Base-by-base conservation (phyloP, 2,888 invertebrate species). In the Acronicta aceris region DNA sequence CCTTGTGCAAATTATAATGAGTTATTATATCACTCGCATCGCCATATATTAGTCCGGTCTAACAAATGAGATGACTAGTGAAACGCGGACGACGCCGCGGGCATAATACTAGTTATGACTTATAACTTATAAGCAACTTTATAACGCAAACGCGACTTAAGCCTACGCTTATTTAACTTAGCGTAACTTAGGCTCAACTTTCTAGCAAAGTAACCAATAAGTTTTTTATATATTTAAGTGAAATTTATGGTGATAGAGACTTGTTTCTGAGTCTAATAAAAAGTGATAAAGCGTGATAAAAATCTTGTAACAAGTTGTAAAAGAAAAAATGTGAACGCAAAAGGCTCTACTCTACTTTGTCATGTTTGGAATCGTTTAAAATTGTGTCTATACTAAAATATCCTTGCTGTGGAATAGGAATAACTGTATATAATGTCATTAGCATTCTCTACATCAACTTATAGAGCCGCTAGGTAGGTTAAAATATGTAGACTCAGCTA, bases 41-140 rank as follows among this genome's bases (percentile, higher is more conserved):
- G 45, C 50, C 50, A 64, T 63, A 51, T 48, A 72, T 72, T 69
- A 74, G 25, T 40, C 43, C 33, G 16, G 10, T 47, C 43, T 60
- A 69, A 72, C 54, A 69, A 69, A 74, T 65, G 45, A 69, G 64
- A 64, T 65, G 65, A 71, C 63, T 67, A 50, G 71, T 75, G 65
- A 69, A 74, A 76, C 54, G 57, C 61, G 62, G 46, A 62, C 74
- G 55, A 49, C 27, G 76, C 76, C 67, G 71, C 76, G 53, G 76
- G 76, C 76, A 12, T 42, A 57, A 55, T 65, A 71, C 71, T 76
- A 71, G 68, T 65, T 73, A 56, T 49, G 57, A 61, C 65, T 71
- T 47, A 52, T 49, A 65, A 64, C 49, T 70, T 65, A 53, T 57
- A 65, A 48, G 65, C 55, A 70, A 74, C 72, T 72, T 69, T 69